phyloP scores from a whole-genome alignment of 2,888 invertebrate species.

The Oligia strigilis region DNA sequence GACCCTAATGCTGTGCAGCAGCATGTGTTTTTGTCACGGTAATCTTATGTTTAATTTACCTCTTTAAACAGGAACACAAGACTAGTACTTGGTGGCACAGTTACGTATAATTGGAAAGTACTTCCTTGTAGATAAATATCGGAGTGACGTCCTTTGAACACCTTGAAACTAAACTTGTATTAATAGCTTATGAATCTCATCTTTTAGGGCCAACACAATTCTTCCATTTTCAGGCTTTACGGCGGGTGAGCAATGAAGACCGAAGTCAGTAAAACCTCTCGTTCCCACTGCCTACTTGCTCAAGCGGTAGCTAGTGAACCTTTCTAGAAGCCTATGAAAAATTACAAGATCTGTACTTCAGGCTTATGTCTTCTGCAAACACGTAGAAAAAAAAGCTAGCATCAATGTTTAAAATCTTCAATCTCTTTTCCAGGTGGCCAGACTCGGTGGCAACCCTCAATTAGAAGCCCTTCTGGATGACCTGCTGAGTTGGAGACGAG shows the following conservation, averaged over 20 bases:
- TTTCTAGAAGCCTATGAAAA: not conserved
- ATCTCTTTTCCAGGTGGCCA: slow-evolving; percentile 85
- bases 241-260: not conserved
- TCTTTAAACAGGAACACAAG: not conserved
- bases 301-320: not conserved
- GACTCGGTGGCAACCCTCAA: slow-evolving; percentile 95
- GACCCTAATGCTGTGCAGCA: no score
- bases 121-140: not conserved
- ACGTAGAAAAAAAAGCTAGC: not conserved
- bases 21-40: not conserved
- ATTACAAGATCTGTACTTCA: not conserved
- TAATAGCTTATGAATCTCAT: not conserved
- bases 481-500: slow-evolving; percentile 91
- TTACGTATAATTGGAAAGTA: not conserved
- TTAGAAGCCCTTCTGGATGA: slow-evolving; percentile 94
- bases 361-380: not conserved
- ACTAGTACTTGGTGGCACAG: not conserved
- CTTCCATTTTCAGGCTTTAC: not conserved
- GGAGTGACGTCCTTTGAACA: not conserved
- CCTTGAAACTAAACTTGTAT: not conserved
- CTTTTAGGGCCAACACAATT: not conserved
- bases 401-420: not conserved
- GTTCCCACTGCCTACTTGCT: not conserved
- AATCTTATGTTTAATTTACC: not conserved
- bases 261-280: not conserved